Evolutionary conservation across 2,113 vertebrate genomes (phyloP).

Genomic region (Sapajus apella): DNA sequence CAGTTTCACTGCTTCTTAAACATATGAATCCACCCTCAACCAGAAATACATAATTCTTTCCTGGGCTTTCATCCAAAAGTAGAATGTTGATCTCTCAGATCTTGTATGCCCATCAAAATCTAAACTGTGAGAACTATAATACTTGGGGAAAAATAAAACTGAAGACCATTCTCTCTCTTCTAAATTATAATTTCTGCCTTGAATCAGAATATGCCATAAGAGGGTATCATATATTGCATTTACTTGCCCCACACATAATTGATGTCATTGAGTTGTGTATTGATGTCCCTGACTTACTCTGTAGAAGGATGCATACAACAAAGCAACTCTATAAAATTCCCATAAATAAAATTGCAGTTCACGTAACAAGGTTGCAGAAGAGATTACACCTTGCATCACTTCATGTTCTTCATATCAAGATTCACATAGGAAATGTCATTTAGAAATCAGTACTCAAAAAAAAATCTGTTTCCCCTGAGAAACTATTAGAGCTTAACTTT

Average conservation of each 20-base stretch:
- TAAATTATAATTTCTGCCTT: slow-evolving; percentile 3
- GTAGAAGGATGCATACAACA: neutral
- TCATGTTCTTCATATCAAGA: neutral
- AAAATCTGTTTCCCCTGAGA: neutral
- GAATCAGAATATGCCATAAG: neutral
- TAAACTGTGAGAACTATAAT: neutral
- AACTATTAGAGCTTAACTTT: neutral
- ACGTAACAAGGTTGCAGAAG: neutral
- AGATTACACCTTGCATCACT: neutral
- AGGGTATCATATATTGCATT: neutral
- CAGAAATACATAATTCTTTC: neutral
- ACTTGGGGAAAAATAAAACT: neutral
- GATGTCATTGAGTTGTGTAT: neutral
- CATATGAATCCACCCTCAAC: neutral
- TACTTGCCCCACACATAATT: neutral
- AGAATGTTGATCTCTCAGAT: neutral
- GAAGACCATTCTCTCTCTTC: neutral
- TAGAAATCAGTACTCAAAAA: slow-evolving; percentile 29
- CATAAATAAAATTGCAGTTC: neutral
- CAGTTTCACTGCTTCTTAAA: slow-evolving; percentile 32
- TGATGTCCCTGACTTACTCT: neutral
- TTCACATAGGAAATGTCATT: neutral
- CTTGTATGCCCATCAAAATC: neutral
- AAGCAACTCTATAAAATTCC: neutral
- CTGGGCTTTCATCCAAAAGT: neutral